Percentiles rank a stretch among this genome's conserved stretches.
Conservation (phyloP, 2,113 vertebrate genomes). For the Bombycilla garrulus region DNA sequence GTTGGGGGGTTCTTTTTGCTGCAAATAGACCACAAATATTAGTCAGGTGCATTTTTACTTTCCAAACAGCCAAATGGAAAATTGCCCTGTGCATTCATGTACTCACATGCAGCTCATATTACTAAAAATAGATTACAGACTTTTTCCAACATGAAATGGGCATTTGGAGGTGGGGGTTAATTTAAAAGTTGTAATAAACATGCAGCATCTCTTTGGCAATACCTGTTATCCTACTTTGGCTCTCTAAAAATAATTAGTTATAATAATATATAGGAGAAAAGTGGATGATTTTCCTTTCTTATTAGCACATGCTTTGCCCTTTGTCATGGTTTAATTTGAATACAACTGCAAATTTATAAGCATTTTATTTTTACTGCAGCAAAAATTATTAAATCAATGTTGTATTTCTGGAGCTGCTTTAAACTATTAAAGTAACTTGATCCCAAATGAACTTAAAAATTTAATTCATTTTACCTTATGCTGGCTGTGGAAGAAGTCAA, state of each 20-base stretch:
- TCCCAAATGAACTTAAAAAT: slow-evolving; percentile 76
- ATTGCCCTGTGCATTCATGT: neutral
- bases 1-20: neutral
- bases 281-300: neutral
- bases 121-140: neutral
- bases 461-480: slow-evolving; percentile 77
- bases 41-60: neutral
- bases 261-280: neutral
- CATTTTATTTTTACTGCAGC: slow-evolving; percentile 47
- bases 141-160: neutral
- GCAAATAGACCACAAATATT: neutral
- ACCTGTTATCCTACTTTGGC: neutral
- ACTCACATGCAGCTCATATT: neutral
- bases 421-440: slow-evolving; percentile 68
- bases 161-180: neutral
- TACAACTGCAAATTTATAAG: neutral
- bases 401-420: slow-evolving; percentile 54
- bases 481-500: slow-evolving; percentile 72
- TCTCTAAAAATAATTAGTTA: neutral
- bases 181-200: neutral
- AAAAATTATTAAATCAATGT: slow-evolving; percentile 65
- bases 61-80: neutral
- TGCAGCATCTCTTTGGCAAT: neutral
- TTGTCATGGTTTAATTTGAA: slow-evolving; percentile 1
- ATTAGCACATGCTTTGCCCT: neutral